Evolutionary conservation across 2,113 vertebrate genomes (phyloP).

Genomic region (Lasiurus cinereus): DNA sequence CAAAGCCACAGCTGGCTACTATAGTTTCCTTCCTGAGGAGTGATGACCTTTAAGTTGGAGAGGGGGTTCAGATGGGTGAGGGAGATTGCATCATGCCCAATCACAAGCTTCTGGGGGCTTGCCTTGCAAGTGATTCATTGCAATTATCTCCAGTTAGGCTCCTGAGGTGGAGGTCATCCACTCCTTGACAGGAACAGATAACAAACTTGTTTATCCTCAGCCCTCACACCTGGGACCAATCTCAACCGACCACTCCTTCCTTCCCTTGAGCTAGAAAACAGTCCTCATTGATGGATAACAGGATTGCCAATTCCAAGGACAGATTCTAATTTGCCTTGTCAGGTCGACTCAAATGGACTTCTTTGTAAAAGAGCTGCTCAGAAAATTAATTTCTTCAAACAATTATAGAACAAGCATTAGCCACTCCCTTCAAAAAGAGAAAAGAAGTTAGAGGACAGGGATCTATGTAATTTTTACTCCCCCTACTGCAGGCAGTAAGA

Average conservation of each 20-base stretch:
- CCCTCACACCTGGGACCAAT: constrained; percentile 22
- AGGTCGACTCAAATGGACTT: neutral
- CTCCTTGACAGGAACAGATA: constrained; percentile 45
- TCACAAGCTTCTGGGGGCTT: neutral
- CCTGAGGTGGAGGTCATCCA: neutral
- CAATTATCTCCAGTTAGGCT: neutral
- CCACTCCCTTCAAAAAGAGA: neutral
- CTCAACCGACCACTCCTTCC: neutral
- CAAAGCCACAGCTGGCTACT: neutral
- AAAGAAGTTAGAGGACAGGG: neutral
- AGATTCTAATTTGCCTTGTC: constrained; percentile 25
- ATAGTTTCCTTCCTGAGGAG: neutral
- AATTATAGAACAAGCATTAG: neutral
- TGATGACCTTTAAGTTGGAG: neutral
- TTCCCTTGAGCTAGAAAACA: neutral
- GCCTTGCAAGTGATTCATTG: neutral
- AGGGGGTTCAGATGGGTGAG: neutral
- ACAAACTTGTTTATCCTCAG: constrained; percentile 27
- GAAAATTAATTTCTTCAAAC: constrained; percentile 61
- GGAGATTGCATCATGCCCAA: neutral
- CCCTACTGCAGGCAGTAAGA: neutral
- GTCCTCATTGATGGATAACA: neutral
- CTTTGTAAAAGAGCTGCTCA: constrained; percentile 37
- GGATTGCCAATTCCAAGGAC: constrained; percentile 5
- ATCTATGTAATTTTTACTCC: neutral